Evolutionary conservation across 2,113 vertebrate species (phyloP), one percentile per base, ranked within the genome.

Genomic region (Hippocampus barbouri): DNA sequence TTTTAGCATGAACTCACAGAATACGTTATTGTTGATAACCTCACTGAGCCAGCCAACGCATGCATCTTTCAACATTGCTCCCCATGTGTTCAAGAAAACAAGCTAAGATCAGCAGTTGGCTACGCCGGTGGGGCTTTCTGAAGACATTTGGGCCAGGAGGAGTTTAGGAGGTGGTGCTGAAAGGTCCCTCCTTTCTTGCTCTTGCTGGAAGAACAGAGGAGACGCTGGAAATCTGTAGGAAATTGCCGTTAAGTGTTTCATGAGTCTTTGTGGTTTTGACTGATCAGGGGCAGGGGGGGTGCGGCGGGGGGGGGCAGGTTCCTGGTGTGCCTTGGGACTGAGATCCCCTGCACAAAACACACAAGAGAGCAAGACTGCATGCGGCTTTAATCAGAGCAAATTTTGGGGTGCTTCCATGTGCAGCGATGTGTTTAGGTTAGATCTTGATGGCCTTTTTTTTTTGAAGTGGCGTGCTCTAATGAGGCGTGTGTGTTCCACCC

Each of bases 231-330:
- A 81, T 85, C 76, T 85, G 74, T 80, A 70, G 87, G 77, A 90
- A 90, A 90, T 90, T 85, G 83, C 90, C 85, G 79, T 87, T 88
- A 90, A 92, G 89, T 90, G 87, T 79, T 82, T 87, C 77, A 86
- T 83, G 87, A 83, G 87, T 86, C 75, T 90, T 90, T 89, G 89
- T 86, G 90, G 90, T 84, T 90, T 86, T 83, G 88, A 88, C 69
- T 92, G 85, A 89, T 89, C 82, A 76, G 79, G 72, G 69, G 53
- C 57, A 64, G 69, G 71, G 77, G 72, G 63, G 71, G 81, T n/a
- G n/a, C n/a, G 69, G 53, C 57, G 61, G 69, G 71, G 77, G 64
- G 83, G 83, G 34, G 34, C 34, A 38, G 34, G 34, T 38, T 82
- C 68, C 83, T 73, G 74, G 67, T 86, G 80, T 75, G 54, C 69